Percentiles rank a stretch among this genome's conserved stretches.
These are phyloP conservation scores for Ceuthmochares aereus DNA, from an alignment of 2,113 vertebrate genomes.

Conservation along the genomic window DNA sequence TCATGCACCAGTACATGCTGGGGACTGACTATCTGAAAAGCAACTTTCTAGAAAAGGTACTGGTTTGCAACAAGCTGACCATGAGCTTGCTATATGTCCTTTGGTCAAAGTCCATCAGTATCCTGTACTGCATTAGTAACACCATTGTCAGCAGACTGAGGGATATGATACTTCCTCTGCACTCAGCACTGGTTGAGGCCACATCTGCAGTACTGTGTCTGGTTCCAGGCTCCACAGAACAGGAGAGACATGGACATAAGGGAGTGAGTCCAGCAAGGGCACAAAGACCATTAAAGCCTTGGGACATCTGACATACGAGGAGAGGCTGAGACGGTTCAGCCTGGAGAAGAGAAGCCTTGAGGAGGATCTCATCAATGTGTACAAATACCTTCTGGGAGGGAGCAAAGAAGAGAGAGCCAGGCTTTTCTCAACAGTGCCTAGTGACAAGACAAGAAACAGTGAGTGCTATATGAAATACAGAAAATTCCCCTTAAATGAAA, in stretches of 20 bases:
- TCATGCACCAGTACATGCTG: accelerated
- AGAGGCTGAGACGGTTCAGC: background rate
- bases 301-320: background rate
- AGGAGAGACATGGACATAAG: background rate
- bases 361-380: background rate
- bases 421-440: background rate
- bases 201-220: background rate
- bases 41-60: background rate
- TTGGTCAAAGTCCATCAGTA: background rate
- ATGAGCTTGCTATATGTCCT: background rate
- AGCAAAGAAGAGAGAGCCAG: background rate
- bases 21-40: background rate
- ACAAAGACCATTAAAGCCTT: background rate
- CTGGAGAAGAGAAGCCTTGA: accelerated
- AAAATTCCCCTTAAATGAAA: background rate
- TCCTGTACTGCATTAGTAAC: background rate
- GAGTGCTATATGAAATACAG: background rate
- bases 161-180: background rate
- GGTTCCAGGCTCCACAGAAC: background rate
- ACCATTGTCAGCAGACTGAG: background rate
- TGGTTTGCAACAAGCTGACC: background rate
- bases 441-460: background rate
- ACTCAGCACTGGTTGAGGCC: background rate
- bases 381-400: background rate
- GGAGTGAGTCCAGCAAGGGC: background rate